phyloP scores from a whole-genome alignment of 2,113 vertebrate species.

The Apus apus region DNA sequence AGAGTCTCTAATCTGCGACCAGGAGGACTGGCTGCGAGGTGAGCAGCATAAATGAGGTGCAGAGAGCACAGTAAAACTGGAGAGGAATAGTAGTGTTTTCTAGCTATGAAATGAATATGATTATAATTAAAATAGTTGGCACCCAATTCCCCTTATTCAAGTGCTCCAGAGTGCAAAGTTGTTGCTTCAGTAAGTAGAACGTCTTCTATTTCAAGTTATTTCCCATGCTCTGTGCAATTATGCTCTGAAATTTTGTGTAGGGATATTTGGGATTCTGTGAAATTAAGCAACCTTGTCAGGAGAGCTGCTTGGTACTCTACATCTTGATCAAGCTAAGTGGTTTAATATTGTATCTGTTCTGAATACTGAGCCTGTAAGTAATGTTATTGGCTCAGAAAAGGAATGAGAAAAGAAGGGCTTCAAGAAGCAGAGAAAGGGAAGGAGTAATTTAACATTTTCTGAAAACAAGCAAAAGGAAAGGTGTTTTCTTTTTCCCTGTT shows the following conservation, averaged over 20 bases:
- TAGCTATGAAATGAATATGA: background rate
- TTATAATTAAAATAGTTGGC: conserved; percentile 8
- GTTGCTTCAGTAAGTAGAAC: background rate
- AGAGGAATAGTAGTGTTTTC: background rate
- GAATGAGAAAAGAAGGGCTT: background rate
- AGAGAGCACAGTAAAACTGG: background rate
- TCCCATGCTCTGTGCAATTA: conserved; percentile 18
- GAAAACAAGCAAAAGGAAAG: conserved; percentile 3
- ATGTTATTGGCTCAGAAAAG: background rate
- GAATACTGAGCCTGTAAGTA: conserved; percentile 8
- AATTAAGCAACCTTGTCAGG: conserved; percentile 56
- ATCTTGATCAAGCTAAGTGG: conserved; percentile 48
- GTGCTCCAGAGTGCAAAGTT: background rate
- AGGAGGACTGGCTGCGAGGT: conserved; percentile 96
- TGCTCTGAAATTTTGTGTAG: conserved; percentile 17
- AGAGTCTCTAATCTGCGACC: conserved; percentile 94
- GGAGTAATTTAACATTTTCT: background rate
- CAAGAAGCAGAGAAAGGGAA: background rate
- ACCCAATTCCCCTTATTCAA: background rate
- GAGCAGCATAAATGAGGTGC: conserved; percentile 50
- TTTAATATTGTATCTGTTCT: conserved; percentile 43
- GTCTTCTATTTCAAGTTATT: conserved; percentile 32
- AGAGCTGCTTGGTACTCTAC: conserved; percentile 33
- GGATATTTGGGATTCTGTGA: conserved; percentile 43
- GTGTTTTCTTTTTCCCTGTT: background rate